These are phyloP conservation scores for Candidula unifasciata DNA, from an alignment of 2,888 invertebrate species.

Conservation along the genomic window DNA sequence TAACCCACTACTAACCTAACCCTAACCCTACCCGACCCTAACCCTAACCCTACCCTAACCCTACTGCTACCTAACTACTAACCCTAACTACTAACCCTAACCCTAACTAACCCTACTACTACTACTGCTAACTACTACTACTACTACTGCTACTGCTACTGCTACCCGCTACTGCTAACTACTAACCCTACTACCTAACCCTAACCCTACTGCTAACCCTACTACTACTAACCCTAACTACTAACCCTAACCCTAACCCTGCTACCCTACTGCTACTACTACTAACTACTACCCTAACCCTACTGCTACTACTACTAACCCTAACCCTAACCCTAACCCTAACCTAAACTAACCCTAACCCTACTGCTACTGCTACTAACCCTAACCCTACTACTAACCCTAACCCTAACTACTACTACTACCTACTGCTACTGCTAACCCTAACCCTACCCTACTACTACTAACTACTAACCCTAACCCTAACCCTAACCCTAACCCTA, in stretches of 20 bases:
- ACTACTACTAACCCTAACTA: background rate
- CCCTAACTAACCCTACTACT: conserved; percentile 24
- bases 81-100: too few species aligned
- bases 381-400: conserved; percentile 26
- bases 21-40: too few species aligned
- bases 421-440: conserved; percentile 33
- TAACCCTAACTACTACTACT: conserved; percentile 18
- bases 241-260: background rate
- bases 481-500: too few species aligned
- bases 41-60: too few species aligned
- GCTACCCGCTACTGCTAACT: conserved; percentile 12
- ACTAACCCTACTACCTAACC: conserved; percentile 44
- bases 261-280: conserved; percentile 22
- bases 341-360: background rate
- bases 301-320: conserved; percentile 38
- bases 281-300: conserved; percentile 35
- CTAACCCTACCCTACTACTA: background rate
- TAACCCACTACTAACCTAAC: too few species aligned
- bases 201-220: conserved; percentile 39
- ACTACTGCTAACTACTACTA: conserved; percentile 35
- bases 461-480: too few species aligned
- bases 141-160: conserved; percentile 51
- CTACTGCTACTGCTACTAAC: conserved; percentile 42
- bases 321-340: conserved; percentile 2
- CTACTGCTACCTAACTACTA: too few species aligned